A percentile compares a stretch with the other conserved stretches of the same genome.
Evolutionary conservation across 64 coral and sea anemone species (phyloP).

Genomic region (Montipora foliosa): DNA sequence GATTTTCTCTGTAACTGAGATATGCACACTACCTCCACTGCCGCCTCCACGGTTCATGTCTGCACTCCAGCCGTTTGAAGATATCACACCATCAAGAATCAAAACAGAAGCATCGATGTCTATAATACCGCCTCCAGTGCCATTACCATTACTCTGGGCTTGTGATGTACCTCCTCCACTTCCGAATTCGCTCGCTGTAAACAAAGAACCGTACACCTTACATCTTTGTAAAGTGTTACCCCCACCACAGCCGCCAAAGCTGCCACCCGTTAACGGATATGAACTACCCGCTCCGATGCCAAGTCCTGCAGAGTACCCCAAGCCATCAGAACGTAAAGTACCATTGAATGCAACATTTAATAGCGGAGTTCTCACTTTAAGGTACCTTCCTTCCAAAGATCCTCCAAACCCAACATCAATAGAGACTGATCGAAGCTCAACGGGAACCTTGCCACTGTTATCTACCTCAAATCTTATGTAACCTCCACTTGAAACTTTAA

Average conservation of each 20-base stretch:
- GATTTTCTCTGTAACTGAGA: constrained; percentile 59
- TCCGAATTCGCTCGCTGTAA: constrained; percentile 67
- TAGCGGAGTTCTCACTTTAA: constrained; percentile 69
- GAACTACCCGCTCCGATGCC: constrained; percentile 75
- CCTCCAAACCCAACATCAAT: constrained; percentile 89
- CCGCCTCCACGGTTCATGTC: constrained; percentile 65
- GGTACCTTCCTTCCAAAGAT: constrained; percentile 72
- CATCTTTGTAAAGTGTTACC: constrained; percentile 39
- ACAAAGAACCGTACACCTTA: constrained; percentile 86
- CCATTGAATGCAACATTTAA: constrained; percentile 91
- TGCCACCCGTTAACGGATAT: constrained; percentile 69
- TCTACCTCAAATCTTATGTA: constrained; percentile 70
- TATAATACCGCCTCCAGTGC: constrained; percentile 86
- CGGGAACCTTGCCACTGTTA: constrained; percentile 49
- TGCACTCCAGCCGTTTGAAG: constrained; percentile 72
- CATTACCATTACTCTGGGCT: neutral
- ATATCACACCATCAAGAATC: constrained; percentile 82
- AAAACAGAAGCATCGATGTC: constrained; percentile 56
- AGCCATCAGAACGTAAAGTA: constrained; percentile 55
- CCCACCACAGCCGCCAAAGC: constrained; percentile 96
- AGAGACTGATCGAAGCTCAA: constrained; percentile 77
- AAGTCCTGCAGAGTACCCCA: constrained; percentile 69
- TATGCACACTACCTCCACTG: constrained; percentile 87
- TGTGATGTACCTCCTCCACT: constrained; percentile 80
- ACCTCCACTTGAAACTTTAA: constrained; percentile 92